phyloP scores from a whole-genome alignment of 2,888 invertebrate genomes.

The Oxycera nigricornis region DNA sequence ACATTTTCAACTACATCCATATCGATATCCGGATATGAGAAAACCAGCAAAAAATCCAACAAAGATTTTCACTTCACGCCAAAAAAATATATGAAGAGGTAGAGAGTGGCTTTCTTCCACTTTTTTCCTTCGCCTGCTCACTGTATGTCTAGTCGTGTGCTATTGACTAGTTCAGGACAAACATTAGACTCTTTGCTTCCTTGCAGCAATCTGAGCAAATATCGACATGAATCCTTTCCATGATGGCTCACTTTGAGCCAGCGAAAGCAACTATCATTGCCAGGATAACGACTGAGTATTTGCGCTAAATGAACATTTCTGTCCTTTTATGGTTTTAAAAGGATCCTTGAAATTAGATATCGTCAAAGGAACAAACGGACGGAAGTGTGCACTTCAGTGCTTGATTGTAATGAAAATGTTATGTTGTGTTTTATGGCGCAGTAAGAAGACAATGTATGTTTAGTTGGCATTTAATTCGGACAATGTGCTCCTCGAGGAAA shows the following conservation, averaged over 20 bases:
- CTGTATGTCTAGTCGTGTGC: slow-evolving; percentile 6
- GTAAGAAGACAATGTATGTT: not conserved
- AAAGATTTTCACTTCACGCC: no score
- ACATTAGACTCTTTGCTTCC: slow-evolving; percentile 9
- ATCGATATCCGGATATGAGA: no score
- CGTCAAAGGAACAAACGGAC: not conserved
- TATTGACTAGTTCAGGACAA: slow-evolving; percentile 32
- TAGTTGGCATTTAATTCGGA: not conserved
- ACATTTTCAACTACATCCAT: no score
- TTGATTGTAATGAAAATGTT: not conserved
- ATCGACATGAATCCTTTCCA: slow-evolving; percentile 32
- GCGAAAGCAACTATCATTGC: not conserved
- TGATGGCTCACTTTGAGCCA: not conserved
- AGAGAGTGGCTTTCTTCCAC: slow-evolving; percentile 1
- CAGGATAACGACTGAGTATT: slow-evolving; percentile 9
- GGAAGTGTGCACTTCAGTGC: not conserved
- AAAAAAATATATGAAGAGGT: no score
- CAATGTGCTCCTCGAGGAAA: no score
- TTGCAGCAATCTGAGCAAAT: slow-evolving; percentile 37
- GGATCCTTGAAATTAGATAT: slow-evolving; percentile 17
- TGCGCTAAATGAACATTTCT: slow-evolving; percentile 19
- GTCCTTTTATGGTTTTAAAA: slow-evolving; percentile 16
- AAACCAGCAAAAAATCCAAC: no score
- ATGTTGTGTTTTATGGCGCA: slow-evolving; percentile 18
- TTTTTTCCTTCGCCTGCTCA: not conserved